Evolutionary conservation across 2,888 invertebrate species (phyloP).

Genomic region (Ceriagrion tenellum): DNA sequence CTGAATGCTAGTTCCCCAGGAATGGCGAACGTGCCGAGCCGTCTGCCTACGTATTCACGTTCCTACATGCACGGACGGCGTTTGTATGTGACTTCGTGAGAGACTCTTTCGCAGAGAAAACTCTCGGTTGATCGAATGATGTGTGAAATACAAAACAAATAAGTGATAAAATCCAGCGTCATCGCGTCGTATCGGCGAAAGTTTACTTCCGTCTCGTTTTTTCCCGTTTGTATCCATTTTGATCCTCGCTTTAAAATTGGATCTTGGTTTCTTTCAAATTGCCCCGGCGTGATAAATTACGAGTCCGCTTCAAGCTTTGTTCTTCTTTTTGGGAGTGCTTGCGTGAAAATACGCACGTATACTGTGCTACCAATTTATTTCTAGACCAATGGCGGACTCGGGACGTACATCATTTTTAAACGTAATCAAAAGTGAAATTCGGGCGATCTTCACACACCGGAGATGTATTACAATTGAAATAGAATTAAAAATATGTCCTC

Average conservation of each 20-base stretch:
- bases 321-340: too few species aligned
- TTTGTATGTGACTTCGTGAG: not conserved
- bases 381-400: not conserved
- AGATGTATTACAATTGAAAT: not conserved
- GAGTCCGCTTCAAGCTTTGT: not conserved
- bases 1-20: conserved; percentile 24
- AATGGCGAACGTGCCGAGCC: not conserved
- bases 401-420: not conserved
- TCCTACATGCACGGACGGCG: not conserved
- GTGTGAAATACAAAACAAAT: not conserved
- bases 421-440: not conserved
- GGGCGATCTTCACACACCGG: not conserved
- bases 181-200: not conserved
- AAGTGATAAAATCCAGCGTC: not conserved
- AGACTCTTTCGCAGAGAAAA: not conserved
- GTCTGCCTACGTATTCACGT: not conserved
- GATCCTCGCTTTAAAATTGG: not conserved
- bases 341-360: too few species aligned
- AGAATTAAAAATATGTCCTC: not conserved
- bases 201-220: not conserved
- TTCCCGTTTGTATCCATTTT: not conserved
- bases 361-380: too few species aligned
- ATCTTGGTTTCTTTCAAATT: not conserved
- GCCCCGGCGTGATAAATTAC: not conserved
- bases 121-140: not conserved